Evolutionary conservation across 2,797 vertebrate genomes (phyloP).

Genomic region (Pygocentrus nattereri): DNA sequence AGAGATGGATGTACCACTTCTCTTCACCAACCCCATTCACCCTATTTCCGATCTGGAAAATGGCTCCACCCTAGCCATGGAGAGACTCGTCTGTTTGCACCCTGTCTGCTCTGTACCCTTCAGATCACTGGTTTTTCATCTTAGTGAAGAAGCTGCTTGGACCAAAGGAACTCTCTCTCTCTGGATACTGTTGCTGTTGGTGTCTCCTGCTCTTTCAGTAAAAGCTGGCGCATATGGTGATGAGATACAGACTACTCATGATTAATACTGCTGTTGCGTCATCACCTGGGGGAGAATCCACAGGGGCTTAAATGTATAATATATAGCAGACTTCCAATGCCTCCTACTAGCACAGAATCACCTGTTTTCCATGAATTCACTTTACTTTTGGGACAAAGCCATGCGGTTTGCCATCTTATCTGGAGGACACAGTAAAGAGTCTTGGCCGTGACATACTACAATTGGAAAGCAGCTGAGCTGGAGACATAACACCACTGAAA

Average conservation of each 20-base stretch:
- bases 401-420: background rate
- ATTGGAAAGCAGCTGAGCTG: slow-evolving; percentile 7
- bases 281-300: slow-evolving; percentile 47
- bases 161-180: slow-evolving; percentile 29
- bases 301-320: slow-evolving; percentile 53
- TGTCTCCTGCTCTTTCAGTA: slow-evolving; percentile 4
- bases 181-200: slow-evolving; percentile 13
- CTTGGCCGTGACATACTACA: slow-evolving; percentile 14
- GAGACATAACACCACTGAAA: background rate
- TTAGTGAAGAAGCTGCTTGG: slow-evolving; percentile 15
- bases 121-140: slow-evolving; percentile 1
- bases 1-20: slow-evolving; percentile 70
- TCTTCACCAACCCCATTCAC: slow-evolving; percentile 31
- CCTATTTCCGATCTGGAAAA: slow-evolving; percentile 31
- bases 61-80: slow-evolving; percentile 11
- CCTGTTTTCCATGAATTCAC: slow-evolving; percentile 47
- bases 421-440: background rate
- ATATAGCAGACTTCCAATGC: slow-evolving; percentile 46
- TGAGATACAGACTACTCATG: slow-evolving; percentile 54
- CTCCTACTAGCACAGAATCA: slow-evolving; percentile 33
- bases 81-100: slow-evolving; percentile 45
- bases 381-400: slow-evolving; percentile 14
- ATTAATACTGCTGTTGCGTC: slow-evolving; percentile 59
- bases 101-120: slow-evolving; percentile 14
- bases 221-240: slow-evolving; percentile 34